A percentile compares a stretch with the other conserved stretches of the same genome.
These are phyloP conservation scores for Thumatha senex DNA, from an alignment of 2,888 invertebrate genomes.

Conservation along the genomic window DNA sequence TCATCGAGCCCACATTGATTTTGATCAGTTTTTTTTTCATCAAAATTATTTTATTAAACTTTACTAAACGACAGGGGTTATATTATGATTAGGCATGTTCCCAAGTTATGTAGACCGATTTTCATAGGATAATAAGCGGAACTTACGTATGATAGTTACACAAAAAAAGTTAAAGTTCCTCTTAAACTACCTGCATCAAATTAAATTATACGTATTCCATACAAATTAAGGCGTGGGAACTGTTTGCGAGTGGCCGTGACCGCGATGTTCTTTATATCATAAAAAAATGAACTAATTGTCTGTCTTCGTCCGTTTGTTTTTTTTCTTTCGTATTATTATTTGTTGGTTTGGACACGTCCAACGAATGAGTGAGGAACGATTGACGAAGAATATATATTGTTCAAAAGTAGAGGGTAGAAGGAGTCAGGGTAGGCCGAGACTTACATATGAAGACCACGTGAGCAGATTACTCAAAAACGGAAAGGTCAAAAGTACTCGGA, in stretches of 20 bases:
- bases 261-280: slow-evolving; percentile 32
- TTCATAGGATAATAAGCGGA: slow-evolving; percentile 16
- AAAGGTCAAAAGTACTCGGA: too few relatives aligned
- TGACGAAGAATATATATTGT: too few relatives aligned
- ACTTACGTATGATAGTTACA: slow-evolving; percentile 24
- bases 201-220: slow-evolving; percentile 66
- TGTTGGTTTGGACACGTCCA: too few relatives aligned
- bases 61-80: slow-evolving; percentile 10
- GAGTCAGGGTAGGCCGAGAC: too few relatives aligned
- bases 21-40: slow-evolving; percentile 7
- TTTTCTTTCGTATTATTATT: background rate
- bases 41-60: slow-evolving; percentile 3
- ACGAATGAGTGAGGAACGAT: too few relatives aligned
- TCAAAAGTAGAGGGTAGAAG: too few relatives aligned
- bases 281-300: slow-evolving; percentile 34
- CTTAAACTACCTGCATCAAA: slow-evolving; percentile 60
- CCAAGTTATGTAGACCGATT: slow-evolving; percentile 5
- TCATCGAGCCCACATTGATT: too few relatives aligned
- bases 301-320: slow-evolving; percentile 13
- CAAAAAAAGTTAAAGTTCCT: slow-evolving; percentile 50
- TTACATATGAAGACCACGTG: too few relatives aligned
- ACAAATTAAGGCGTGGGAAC: slow-evolving; percentile 69
- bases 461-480: too few relatives aligned
- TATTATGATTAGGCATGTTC: background rate
- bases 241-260: slow-evolving; percentile 45